Percentiles rank a stretch among this genome's conserved stretches.
Evolutionary conservation across 2,113 vertebrate species (phyloP).

Genomic region (Campylomormyrus tamandua): DNA sequence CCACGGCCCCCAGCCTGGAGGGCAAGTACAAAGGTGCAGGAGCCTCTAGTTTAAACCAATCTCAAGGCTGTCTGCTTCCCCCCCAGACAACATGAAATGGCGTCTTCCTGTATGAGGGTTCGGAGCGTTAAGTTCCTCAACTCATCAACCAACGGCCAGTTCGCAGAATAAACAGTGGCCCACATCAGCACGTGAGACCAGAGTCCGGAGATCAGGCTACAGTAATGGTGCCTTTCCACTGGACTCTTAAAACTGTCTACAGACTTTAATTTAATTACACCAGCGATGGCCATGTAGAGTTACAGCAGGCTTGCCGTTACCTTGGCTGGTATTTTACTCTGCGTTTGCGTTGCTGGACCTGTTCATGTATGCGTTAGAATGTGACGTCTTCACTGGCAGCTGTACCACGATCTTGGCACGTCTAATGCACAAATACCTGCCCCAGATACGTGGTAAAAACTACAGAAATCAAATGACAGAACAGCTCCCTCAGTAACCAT

Average conservation of each 20-base stretch:
- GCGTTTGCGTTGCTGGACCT: background rate
- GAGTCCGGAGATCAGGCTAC: background rate
- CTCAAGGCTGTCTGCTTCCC: slow-evolving; percentile 35
- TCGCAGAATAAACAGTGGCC: background rate
- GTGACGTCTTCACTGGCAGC: background rate
- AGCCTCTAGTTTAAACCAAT: slow-evolving; percentile 33
- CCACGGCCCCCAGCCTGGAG: slow-evolving; percentile 32
- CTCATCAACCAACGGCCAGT: background rate
- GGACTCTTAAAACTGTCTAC: background rate
- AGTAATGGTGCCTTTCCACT: background rate
- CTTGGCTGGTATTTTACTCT: background rate
- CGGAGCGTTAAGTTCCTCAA: background rate
- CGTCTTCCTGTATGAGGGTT: slow-evolving; percentile 19
- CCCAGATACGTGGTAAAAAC: background rate
- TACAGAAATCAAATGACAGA: background rate
- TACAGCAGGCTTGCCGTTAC: background rate
- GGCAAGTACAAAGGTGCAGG: slow-evolving; percentile 14
- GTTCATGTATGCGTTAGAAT: background rate
- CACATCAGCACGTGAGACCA: background rate
- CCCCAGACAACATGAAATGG: slow-evolving; percentile 33
- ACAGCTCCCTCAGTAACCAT: background rate
- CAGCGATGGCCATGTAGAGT: background rate
- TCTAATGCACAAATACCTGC: background rate
- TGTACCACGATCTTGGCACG: background rate
- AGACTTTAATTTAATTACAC: background rate